Evolutionary conservation across 2,113 vertebrate genomes (phyloP), one percentile per base, ranked within the genome.

Genomic region (Crotophaga sulcirostris): DNA sequence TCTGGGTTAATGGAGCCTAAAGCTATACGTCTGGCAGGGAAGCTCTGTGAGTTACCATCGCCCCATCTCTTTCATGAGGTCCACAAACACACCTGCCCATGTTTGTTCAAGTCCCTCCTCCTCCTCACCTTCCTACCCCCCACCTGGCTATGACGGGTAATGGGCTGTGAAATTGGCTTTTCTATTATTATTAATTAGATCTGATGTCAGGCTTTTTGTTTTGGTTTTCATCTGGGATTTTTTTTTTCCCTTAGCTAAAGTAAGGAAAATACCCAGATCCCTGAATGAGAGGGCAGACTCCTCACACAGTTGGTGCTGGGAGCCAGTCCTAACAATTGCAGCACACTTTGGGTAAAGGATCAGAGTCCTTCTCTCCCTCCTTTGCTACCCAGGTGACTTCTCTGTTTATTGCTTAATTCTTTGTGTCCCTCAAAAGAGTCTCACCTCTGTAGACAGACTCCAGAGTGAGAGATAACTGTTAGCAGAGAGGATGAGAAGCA

Each of bases 111-210:
- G 88, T 66, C 67, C 94, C 87, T 92, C 90, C 90, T 94, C 87
- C 66, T 84, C 83, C 62, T 94, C 97, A 92, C 91, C 93, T 97
- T 96, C 62, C 80, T 91, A 95, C 94, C 91, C 79, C 80, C 47
- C 83, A 97, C 85, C 89, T 95, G 87, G 64, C 86, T 96, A 60
- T 18, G 84, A 93, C 67, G 79, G 60, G 95, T 98, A 98, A 98
- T 97, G 96, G 96, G 63, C 95, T 98, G 96, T 98, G 94, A 98
- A 98, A 98, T 97, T 97, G 97, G 64, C 93, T 98, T 96, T 98
- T 97, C 95, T 97, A 96, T 97, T 97, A 97, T 97, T 98, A 98
- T 98, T 98, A 98, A 98, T 98, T 98, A 98, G 96, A 97, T 96
- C 47, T 92, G 84, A 97, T 90, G 89, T 76, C 68, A 92, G 92